Conservation (phyloP, 2,888 invertebrate species). For the Drosophila leonis region DNA sequence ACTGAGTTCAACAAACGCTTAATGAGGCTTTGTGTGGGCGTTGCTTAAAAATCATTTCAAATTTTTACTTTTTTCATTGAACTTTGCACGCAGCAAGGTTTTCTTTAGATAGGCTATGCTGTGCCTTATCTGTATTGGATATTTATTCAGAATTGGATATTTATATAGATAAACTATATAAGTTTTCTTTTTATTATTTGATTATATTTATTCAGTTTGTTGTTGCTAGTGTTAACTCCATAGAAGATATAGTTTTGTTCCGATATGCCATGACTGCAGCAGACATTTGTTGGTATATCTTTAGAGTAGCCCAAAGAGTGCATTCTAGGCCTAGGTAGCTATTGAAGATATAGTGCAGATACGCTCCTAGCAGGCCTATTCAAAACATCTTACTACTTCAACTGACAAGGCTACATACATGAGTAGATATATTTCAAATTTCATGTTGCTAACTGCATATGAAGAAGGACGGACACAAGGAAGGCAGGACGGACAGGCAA, state of each 20-base stretch:
- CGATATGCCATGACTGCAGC: too few relatives aligned
- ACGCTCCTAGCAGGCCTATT: too few relatives aligned
- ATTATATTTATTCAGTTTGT: too few relatives aligned
- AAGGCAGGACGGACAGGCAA: too few relatives aligned
- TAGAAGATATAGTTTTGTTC: neutral
- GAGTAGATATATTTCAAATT: neutral
- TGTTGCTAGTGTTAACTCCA: neutral
- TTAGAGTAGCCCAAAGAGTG: too few relatives aligned
- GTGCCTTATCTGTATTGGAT: neutral
- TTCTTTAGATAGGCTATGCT: neutral
- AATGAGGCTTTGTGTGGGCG: slow-evolving; percentile 56
- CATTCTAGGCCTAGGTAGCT: too few relatives aligned
- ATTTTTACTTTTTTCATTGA: slow-evolving; percentile 1
- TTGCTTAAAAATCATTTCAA: slow-evolving; percentile 1
- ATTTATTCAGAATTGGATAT: neutral
- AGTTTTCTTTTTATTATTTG: neutral
- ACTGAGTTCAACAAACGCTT: slow-evolving; percentile 64
- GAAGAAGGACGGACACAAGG: neutral
- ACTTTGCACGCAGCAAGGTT: slow-evolving; percentile 30
- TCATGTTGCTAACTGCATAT: too few relatives aligned
- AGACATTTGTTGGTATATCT: too few relatives aligned
- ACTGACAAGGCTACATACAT: too few relatives aligned
- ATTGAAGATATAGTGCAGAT: too few relatives aligned
- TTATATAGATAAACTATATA: neutral
- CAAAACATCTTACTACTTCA: too few relatives aligned